Evolutionary conservation across 2,113 vertebrate genomes (phyloP), one percentile per base, ranked within the genome.

Genomic region (Silurus meridionalis): DNA sequence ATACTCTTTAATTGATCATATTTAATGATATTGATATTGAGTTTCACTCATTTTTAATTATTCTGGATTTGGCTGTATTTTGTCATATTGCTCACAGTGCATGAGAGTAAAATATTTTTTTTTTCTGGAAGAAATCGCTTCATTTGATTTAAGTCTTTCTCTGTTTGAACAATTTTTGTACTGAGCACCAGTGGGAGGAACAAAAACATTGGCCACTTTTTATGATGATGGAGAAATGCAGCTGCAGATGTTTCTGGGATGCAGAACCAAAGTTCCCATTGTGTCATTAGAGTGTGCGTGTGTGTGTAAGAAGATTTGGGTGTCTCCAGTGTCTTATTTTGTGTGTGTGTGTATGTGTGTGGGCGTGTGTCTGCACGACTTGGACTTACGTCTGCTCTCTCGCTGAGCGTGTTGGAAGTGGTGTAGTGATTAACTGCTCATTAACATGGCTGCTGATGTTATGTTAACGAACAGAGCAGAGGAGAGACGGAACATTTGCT

Each of bases 361-460:
- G 15, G 37, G 52, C 11, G 64, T 74, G 64, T 72, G 52, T 57
- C 6, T 50, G 66, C 53, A 48, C 55, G 7, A 64, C 37, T 74
- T 60, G 11, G 15, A 66, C 50, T n/a, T 83, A 17, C 25, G 53
- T 58, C n/a, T 67, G 25, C 17, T 80, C 55, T 87, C 81, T 84
- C 25, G 2, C 37, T 52, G 61, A 37, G 48, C 28, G 19, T 71
- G 66, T 60, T 88, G n/a, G 75, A 88, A 88, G 55, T 25, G 58
- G 60, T 80, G 72, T 83, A 67, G 85, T 84, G 79, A 86, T 86
- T 89, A 86, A 83, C 66, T 72, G 57, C 58, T 84, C 50, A 28
- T 86, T 83, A 81, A 63, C 25, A 37, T 46, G 15, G 46, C 57
- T 69, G 64, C 48, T 79, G 75, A 78, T 80, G 74, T 77, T 28